Conservation (phyloP, 2,113 vertebrate genomes). For the Columba janthina region DNA sequence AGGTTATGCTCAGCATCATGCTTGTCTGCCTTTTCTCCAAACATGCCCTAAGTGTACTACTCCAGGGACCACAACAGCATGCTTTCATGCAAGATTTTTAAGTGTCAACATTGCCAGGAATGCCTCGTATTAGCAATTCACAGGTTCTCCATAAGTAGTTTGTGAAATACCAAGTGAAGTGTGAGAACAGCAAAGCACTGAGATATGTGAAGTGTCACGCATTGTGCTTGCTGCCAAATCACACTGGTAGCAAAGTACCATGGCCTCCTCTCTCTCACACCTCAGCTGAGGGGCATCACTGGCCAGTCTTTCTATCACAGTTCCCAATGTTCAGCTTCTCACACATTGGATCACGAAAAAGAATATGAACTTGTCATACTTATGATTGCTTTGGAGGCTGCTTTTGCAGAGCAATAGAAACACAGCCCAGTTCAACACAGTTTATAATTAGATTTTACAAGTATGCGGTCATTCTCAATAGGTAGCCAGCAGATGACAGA, state of each 20-base stretch:
- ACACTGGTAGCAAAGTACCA: background rate
- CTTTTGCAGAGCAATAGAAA: background rate
- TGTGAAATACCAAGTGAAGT: background rate
- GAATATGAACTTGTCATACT: background rate
- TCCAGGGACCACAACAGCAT: background rate
- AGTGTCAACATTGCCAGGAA: background rate
- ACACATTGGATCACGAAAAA: background rate
- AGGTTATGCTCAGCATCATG: background rate
- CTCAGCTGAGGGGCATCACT: background rate
- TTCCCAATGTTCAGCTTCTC: background rate
- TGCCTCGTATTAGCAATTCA: background rate
- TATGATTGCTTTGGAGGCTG: background rate
- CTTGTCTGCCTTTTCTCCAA: background rate
- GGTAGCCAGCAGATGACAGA: background rate
- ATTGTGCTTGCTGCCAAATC: background rate
- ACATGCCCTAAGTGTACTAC: background rate
- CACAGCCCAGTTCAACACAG: background rate
- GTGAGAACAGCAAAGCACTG: background rate
- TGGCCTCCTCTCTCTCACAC: background rate
- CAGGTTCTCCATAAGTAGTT: background rate
- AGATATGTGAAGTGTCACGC: background rate
- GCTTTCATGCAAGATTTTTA: background rate
- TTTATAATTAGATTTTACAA: background rate
- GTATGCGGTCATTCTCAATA: background rate
- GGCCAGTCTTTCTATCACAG: background rate